phyloP scores from a whole-genome alignment of 2,888 invertebrate genomes.

The Hemaris fuciformis region DNA sequence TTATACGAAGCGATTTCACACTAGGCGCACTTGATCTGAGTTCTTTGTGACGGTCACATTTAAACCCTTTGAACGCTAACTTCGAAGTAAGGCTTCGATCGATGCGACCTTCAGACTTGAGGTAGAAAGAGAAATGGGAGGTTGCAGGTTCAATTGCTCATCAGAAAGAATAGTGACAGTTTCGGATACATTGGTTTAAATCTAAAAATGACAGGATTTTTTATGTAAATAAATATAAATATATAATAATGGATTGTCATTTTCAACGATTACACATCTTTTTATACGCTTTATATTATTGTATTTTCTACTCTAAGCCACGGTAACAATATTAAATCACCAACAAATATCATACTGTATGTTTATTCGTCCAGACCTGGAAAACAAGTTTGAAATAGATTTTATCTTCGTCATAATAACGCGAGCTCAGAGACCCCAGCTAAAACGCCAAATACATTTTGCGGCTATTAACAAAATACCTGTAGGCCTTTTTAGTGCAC shows the following conservation, averaged over 20 bases:
- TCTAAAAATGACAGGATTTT: too few species aligned
- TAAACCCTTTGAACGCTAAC: background rate
- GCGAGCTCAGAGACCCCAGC: background rate
- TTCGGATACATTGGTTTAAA: too few species aligned
- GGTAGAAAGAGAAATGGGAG: background rate
- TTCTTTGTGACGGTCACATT: conserved; percentile 36
- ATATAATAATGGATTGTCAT: too few species aligned
- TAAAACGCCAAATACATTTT: background rate
- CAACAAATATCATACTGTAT: too few species aligned
- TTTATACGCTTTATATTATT: too few species aligned
- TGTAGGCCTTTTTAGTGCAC: background rate
- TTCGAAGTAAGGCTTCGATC: background rate
- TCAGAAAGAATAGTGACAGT: too few species aligned
- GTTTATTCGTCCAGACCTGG: too few species aligned
- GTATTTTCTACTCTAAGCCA: too few species aligned
- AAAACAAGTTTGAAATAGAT: background rate
- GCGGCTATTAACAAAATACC: background rate
- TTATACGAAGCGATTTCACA: conserved; percentile 63
- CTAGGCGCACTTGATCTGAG: conserved; percentile 60
- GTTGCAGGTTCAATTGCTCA: too few species aligned
- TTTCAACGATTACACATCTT: too few species aligned
- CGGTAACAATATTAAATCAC: too few species aligned
- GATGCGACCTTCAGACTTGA: background rate
- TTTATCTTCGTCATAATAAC: background rate
- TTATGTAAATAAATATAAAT: too few species aligned